Evolutionary conservation across 2,888 invertebrate species (phyloP).

Genomic region (Keiferia lycopersicella): DNA sequence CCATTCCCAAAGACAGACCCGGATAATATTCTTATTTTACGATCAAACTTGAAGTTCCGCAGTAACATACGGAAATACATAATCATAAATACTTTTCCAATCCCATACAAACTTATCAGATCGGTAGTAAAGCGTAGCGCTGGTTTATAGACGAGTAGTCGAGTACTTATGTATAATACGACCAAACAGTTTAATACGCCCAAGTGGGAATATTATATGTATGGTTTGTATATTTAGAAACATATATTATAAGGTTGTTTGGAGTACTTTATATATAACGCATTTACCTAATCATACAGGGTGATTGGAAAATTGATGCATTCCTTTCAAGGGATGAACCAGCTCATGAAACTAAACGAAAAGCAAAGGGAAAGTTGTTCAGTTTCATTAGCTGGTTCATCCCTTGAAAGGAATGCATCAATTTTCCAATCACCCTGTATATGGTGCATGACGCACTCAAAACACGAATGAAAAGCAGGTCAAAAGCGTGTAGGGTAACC

Average conservation of each 20-base stretch:
- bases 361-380: too few relatives aligned
- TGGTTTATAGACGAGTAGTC: constrained; percentile 12
- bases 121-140: neutral
- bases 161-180: neutral
- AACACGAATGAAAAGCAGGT: too few relatives aligned
- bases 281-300: too few relatives aligned
- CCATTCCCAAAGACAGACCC: neutral
- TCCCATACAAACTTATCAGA: constrained; percentile 11
- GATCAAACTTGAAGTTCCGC: neutral
- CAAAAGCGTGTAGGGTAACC: too few relatives aligned
- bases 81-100: constrained; percentile 16
- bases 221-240: neutral
- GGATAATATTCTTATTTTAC: constrained; percentile 5
- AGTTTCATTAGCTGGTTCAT: too few relatives aligned
- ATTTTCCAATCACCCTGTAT: too few relatives aligned
- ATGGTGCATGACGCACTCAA: too few relatives aligned
- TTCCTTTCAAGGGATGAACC: too few relatives aligned
- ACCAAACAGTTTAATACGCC: neutral
- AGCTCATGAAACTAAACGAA: too few relatives aligned
- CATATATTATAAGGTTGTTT: neutral
- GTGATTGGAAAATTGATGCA: too few relatives aligned
- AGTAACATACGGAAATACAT: neutral
- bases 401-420: too few relatives aligned
- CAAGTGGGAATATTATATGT: neutral
- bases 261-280: neutral